phyloP scores from a whole-genome alignment of 2,113 vertebrate genomes.

The Balaeniceps rex region DNA sequence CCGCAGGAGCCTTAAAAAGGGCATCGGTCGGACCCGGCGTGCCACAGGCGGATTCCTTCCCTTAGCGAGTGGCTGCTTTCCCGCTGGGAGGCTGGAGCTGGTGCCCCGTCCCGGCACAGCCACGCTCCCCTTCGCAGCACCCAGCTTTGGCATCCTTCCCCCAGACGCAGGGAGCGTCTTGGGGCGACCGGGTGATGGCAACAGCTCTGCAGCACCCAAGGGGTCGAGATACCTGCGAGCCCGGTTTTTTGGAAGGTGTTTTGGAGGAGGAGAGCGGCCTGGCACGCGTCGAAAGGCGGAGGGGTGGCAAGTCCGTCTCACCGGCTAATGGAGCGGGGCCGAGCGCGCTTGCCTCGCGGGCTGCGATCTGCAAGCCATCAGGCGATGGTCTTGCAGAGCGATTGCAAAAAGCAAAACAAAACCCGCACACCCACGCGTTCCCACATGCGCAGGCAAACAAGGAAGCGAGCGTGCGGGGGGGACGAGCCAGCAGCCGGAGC shows the following conservation, averaged over 20 bases:
- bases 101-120: neutral
- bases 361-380: neutral
- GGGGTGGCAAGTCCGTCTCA: neutral
- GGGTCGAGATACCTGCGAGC: neutral
- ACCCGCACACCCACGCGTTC: neutral
- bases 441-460: neutral
- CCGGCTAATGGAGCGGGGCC: rapidly evolving
- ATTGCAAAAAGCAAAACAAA: neutral
- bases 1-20: neutral
- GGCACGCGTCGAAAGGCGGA: rapidly evolving
- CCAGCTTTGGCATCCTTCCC: neutral
- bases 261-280: neutral
- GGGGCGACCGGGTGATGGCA: neutral
- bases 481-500: neutral
- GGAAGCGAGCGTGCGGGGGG: neutral
- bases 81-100: neutral
- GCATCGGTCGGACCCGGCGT: rapidly evolving
- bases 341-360: neutral
- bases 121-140: neutral
- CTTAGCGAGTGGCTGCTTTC: neutral
- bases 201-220: neutral
- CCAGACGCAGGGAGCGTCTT: rapidly evolving
- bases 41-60: neutral
- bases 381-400: neutral
- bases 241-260: neutral